phyloP scores from a whole-genome alignment of 2,888 invertebrate species.

The Sialis lutaria region DNA sequence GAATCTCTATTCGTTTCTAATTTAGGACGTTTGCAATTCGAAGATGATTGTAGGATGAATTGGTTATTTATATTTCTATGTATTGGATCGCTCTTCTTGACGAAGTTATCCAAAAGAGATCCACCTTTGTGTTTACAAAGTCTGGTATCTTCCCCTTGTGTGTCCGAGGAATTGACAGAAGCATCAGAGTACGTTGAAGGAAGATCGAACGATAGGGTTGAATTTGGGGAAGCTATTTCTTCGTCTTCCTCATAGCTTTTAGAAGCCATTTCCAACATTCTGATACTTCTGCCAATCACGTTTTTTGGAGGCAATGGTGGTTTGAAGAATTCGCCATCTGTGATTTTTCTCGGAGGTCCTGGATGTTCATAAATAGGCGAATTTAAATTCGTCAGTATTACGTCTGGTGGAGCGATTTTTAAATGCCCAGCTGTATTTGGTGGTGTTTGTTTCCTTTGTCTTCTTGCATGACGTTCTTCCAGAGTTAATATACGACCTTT shows the following conservation, averaged over 20 bases:
- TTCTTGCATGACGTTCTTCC: slow-evolving; percentile 52
- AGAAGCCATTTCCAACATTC: slow-evolving; percentile 9
- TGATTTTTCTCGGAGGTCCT: slow-evolving; percentile 35
- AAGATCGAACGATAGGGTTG: slow-evolving; percentile 10
- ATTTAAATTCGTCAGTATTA: slow-evolving; percentile 44
- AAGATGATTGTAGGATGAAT: slow-evolving; percentile 16
- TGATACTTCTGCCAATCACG: slow-evolving; percentile 45
- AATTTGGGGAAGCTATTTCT: slow-evolving; percentile 19
- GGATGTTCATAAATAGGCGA: slow-evolving; percentile 40
- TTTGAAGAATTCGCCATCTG: slow-evolving; percentile 17
- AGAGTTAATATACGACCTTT: slow-evolving; percentile 50
- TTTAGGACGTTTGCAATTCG: slow-evolving; percentile 5
- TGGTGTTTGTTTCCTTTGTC: slow-evolving; percentile 45
- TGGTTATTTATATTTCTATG: slow-evolving; percentile 19
- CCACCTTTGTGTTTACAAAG: slow-evolving; percentile 3
- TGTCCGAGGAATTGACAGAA: slow-evolving; percentile 34
- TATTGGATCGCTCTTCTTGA: slow-evolving; percentile 5
- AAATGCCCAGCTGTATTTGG: slow-evolving; percentile 30
- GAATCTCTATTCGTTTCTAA: background rate
- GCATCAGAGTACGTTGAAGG: slow-evolving; percentile 24
- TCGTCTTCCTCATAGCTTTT: slow-evolving; percentile 4
- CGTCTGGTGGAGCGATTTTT: slow-evolving; percentile 42
- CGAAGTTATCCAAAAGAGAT: slow-evolving; percentile 1
- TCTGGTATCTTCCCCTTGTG: slow-evolving; percentile 1
- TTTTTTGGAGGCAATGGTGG: slow-evolving; percentile 43